Conservation (phyloP, 2,888 invertebrate species). For the Polyploca ridens region DNA sequence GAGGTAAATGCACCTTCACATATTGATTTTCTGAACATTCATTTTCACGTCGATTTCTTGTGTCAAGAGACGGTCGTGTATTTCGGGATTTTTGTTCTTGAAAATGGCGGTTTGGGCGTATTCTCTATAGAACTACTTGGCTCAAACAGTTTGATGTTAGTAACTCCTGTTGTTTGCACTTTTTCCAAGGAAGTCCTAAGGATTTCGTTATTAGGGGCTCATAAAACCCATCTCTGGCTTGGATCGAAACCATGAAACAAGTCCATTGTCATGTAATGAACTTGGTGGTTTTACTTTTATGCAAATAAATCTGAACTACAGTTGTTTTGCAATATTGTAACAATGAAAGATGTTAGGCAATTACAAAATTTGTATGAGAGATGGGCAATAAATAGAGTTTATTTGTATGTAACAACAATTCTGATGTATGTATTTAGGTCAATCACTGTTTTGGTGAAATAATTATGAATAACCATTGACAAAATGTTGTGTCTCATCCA, state of each 20-base stretch:
- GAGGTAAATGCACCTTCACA: slow-evolving; percentile 86
- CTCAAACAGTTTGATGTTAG: background rate
- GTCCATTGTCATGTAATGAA: slow-evolving; percentile 31
- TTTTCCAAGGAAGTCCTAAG: background rate
- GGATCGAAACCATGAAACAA: slow-evolving; percentile 28
- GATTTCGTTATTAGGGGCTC: slow-evolving; percentile 40
- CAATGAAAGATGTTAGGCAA: slow-evolving; percentile 2
- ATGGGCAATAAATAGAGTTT: background rate
- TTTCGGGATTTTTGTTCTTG: slow-evolving; percentile 66
- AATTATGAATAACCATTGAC: slow-evolving; percentile 6
- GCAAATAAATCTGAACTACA: slow-evolving; percentile 15
- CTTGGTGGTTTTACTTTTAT: slow-evolving; percentile 20
- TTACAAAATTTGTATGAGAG: slow-evolving; percentile 5
- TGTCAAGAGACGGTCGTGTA: slow-evolving; percentile 60
- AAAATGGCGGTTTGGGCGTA: slow-evolving; percentile 73
- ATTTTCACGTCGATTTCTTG: slow-evolving; percentile 42
- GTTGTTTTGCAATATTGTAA: slow-evolving; percentile 25
- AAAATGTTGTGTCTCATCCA: background rate
- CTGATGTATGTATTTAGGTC: slow-evolving; percentile 13
- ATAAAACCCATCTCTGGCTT: slow-evolving; percentile 25
- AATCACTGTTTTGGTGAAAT: background rate
- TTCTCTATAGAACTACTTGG: slow-evolving; percentile 35
- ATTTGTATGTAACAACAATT: slow-evolving; percentile 1
- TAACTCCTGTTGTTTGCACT: background rate
- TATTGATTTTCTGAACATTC: slow-evolving; percentile 38